phyloP scores from a whole-genome alignment of 2,113 vertebrate genomes.

The Hydrolagus affinis region DNA sequence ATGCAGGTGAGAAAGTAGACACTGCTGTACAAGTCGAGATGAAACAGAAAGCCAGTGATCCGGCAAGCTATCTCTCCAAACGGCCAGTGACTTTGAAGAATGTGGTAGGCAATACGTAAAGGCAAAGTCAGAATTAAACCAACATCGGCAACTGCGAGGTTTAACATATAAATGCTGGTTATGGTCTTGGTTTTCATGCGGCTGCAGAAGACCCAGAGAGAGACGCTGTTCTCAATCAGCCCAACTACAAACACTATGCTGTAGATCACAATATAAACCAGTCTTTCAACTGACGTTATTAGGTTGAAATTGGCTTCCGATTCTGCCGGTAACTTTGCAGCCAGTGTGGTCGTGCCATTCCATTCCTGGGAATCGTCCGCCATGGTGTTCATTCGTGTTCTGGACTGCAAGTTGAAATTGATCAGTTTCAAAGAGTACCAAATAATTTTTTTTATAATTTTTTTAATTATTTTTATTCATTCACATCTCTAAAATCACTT shows the following conservation, averaged over 20 bases:
- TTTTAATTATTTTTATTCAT: too few relatives aligned
- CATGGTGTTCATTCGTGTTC: not conserved
- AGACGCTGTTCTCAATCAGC: slow-evolving; percentile 18
- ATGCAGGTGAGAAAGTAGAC: slow-evolving; percentile 57
- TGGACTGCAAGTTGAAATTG: not conserved
- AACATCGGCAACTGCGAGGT: slow-evolving; percentile 54
- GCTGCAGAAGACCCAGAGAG: slow-evolving; percentile 8
- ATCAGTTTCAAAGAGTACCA: too few relatives aligned
- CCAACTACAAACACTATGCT: slow-evolving; percentile 21
- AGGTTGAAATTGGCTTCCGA: not conserved
- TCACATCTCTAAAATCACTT: not conserved
- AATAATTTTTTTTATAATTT: too few relatives aligned
- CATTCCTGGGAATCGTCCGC: not conserved
- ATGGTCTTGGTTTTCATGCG: slow-evolving; percentile 20
- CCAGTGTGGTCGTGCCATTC: not conserved
- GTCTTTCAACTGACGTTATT: not conserved
- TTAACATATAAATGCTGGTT: slow-evolving; percentile 28
- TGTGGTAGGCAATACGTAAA: slow-evolving; percentile 54
- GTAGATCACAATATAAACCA: slow-evolving; percentile 22
- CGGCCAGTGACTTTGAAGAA: slow-evolving; percentile 46
- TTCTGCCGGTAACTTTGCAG: not conserved
- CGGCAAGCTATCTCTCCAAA: slow-evolving; percentile 49
- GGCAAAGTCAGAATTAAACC: slow-evolving; percentile 53
- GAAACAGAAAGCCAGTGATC: slow-evolving; percentile 56
- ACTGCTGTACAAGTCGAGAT: slow-evolving; percentile 61